These are phyloP conservation scores for Gryllus longicercus DNA, from an alignment of 2,888 invertebrate genomes.

Conservation along the genomic window DNA sequence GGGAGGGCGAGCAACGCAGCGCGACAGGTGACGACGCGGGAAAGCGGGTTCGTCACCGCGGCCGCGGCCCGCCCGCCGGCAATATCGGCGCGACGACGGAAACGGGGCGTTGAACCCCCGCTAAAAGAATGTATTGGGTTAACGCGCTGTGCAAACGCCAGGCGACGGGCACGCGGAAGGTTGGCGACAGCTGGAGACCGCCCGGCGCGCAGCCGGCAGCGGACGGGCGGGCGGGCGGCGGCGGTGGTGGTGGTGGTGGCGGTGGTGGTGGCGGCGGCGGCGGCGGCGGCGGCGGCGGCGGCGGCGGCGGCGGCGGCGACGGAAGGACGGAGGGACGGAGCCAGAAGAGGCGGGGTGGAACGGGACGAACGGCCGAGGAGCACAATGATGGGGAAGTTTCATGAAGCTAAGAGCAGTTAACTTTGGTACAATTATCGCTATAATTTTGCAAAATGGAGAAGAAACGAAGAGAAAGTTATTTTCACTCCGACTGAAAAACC, in stretches of 20 bases:
- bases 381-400: too few species aligned
- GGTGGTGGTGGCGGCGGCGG: neutral
- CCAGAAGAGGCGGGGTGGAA: too few species aligned
- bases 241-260: neutral
- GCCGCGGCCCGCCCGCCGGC: slow-evolving; percentile 2
- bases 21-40: too few species aligned
- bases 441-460: too few species aligned
- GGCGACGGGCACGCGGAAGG: slow-evolving; percentile 10
- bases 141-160: slow-evolving; percentile 10
- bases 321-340: neutral
- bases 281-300: neutral
- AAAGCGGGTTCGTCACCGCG: neutral
- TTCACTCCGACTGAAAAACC: too few species aligned
- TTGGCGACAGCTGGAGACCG: neutral
- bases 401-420: too few species aligned
- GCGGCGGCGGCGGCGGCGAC: too few species aligned
- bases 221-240: neutral
- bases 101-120: slow-evolving; percentile 17
- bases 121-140: slow-evolving; percentile 17
- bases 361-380: too few species aligned
- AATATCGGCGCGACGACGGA: neutral
- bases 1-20: too few species aligned
- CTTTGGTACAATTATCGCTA: too few species aligned
- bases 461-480: too few species aligned
- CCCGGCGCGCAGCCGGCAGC: neutral